Percentiles rank a stretch among this genome's conserved stretches.
phyloP scores from a whole-genome alignment of 2,797 vertebrate species.

The Tragopan temminckii region DNA sequence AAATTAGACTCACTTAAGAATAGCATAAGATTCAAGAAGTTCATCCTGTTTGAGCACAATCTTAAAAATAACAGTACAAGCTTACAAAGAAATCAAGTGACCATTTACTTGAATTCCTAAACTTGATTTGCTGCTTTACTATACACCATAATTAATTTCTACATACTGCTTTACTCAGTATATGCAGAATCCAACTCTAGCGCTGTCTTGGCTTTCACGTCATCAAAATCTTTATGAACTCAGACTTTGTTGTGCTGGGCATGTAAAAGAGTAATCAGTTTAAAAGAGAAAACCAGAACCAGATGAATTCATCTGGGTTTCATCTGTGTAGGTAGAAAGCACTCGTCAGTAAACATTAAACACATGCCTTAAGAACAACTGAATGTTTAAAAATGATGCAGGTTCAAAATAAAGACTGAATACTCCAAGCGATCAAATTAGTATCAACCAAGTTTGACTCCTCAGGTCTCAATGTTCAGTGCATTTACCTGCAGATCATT shows the following conservation, averaged over 20 bases:
- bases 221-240: not conserved
- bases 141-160: not conserved
- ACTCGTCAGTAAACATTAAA: not conserved
- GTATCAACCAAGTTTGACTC: not conserved
- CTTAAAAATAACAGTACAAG: no score
- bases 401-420: not conserved
- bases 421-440: not conserved
- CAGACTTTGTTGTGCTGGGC: not conserved
- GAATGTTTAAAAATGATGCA: fast-evolving
- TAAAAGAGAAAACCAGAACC: not conserved
- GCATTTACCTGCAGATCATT: constrained; percentile 94
- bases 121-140: not conserved
- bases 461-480: not conserved
- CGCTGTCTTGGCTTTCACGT: fast-evolving
- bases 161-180: not conserved
- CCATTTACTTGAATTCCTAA: no score
- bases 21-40: no score
- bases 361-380: not conserved
- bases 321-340: not conserved
- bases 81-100: no score
- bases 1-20: no score
- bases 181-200: not conserved
- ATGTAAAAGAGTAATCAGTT: not conserved
- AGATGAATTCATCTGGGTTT: not conserved
- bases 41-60: no score